phyloP scores from a whole-genome alignment of 2,888 invertebrate genomes.

The Elgonia sp. region DNA sequence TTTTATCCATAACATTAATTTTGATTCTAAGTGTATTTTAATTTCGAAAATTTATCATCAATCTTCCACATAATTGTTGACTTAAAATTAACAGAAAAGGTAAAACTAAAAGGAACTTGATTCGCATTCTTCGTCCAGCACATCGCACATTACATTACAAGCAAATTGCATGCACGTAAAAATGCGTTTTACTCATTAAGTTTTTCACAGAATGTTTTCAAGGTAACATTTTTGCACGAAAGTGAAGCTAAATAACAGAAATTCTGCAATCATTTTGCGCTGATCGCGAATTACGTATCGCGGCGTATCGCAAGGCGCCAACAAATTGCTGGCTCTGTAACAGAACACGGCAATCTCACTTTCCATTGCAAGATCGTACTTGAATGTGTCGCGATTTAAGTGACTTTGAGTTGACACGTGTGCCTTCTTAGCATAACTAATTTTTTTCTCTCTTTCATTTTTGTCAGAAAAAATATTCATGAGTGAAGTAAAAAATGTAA shows the following conservation, averaged over 20 bases:
- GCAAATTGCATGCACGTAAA: slow-evolving; percentile 60
- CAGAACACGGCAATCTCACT: slow-evolving; percentile 36
- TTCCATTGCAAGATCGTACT: slow-evolving; percentile 47
- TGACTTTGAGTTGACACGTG: slow-evolving; percentile 43
- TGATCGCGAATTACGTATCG: slow-evolving; percentile 66
- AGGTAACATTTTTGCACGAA: slow-evolving; percentile 73
- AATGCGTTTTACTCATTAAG: slow-evolving; percentile 62
- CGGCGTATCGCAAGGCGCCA: slow-evolving; percentile 60
- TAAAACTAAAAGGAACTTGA: slow-evolving; percentile 9
- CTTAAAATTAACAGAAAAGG: too few species aligned
- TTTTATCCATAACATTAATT: too few species aligned
- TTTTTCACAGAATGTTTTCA: slow-evolving; percentile 66
- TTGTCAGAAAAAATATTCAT: neutral
- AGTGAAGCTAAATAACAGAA: slow-evolving; percentile 65
- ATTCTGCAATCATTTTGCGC: slow-evolving; percentile 60
- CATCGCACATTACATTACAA: slow-evolving; percentile 39
- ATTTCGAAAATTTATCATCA: too few species aligned
- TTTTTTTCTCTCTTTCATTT: neutral
- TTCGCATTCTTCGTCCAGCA: slow-evolving; percentile 38
- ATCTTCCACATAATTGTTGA: too few species aligned
- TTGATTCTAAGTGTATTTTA: too few species aligned
- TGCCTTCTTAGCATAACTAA: neutral
- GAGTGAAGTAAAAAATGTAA: neutral
- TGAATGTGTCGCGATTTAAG: slow-evolving; percentile 51
- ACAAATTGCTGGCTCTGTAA: slow-evolving; percentile 69